phyloP scores from a whole-genome alignment of 92 coral and sea anemone species.

The Zoanthus solanderi region DNA sequence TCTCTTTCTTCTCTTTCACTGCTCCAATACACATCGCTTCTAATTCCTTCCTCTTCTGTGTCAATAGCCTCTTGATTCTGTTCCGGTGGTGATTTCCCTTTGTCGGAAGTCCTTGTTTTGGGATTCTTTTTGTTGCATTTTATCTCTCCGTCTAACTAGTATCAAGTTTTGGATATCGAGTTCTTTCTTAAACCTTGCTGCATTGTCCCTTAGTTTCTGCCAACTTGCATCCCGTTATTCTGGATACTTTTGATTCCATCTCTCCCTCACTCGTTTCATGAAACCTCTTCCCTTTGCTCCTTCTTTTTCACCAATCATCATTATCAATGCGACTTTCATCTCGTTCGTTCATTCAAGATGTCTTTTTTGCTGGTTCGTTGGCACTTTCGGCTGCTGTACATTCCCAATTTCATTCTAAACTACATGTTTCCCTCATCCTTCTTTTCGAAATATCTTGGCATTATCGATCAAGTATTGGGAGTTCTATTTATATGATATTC shows the following conservation, averaged over 20 bases:
- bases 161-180: slow-evolving; percentile 15
- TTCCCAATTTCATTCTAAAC: background rate
- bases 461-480: no score
- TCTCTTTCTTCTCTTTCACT: no score
- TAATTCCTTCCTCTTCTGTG: no score
- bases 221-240: background rate
- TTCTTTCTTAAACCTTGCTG: slow-evolving; percentile 3
- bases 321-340: background rate
- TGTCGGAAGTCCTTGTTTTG: no score
- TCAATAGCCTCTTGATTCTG: no score
- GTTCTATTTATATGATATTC: no score
- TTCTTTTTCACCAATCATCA: background rate
- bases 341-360: background rate
- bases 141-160: background rate
- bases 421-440: no score
- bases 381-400: background rate
- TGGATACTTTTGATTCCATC: background rate
- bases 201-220: background rate
- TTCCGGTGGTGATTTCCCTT: no score
- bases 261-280: background rate
- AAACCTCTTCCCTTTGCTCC: slow-evolving; percentile 1
- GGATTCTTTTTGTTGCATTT: no score
- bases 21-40: no score
- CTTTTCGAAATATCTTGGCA: no score
- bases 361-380: background rate